Evolutionary conservation across 2,797 vertebrate species (phyloP).

Genomic region (Hydrocynus forskahlii): DNA sequence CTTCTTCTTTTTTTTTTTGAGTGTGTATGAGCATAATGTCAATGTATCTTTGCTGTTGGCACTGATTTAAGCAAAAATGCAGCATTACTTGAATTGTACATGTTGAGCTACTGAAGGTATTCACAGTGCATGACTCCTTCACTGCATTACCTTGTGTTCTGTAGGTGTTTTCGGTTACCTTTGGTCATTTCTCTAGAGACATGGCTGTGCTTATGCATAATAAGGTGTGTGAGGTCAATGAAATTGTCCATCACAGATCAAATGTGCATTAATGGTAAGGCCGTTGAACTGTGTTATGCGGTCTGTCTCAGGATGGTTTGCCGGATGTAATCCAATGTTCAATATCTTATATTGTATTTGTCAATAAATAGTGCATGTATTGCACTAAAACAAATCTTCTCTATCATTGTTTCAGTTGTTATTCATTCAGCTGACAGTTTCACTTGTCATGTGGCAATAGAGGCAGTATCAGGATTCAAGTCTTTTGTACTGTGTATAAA

Average conservation of each 20-base stretch:
- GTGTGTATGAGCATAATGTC: conserved; percentile 20
- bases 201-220: background rate
- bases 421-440: too few species aligned
- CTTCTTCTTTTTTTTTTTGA: background rate
- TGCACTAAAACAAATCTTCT: conserved; percentile 6
- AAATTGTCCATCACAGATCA: background rate
- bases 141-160: background rate
- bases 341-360: conserved; percentile 38
- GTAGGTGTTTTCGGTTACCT: background rate
- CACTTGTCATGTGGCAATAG: too few species aligned
- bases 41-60: conserved; percentile 24
- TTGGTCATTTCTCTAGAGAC: conserved; percentile 3
- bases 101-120: conserved; percentile 23
- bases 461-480: too few species aligned
- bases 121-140: background rate
- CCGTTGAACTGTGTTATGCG: background rate
- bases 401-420: too few species aligned
- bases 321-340: conserved; percentile 27
- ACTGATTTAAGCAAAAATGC: conserved; percentile 22
- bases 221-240: background rate
- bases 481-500: too few species aligned
- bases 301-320: conserved; percentile 29
- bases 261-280: too few species aligned
- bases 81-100: conserved; percentile 22
- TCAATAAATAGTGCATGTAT: conserved; percentile 41